These are phyloP conservation scores for Drosophila trapezifrons DNA, from an alignment of 1,140 invertebrate species.

Conservation along the genomic window DNA sequence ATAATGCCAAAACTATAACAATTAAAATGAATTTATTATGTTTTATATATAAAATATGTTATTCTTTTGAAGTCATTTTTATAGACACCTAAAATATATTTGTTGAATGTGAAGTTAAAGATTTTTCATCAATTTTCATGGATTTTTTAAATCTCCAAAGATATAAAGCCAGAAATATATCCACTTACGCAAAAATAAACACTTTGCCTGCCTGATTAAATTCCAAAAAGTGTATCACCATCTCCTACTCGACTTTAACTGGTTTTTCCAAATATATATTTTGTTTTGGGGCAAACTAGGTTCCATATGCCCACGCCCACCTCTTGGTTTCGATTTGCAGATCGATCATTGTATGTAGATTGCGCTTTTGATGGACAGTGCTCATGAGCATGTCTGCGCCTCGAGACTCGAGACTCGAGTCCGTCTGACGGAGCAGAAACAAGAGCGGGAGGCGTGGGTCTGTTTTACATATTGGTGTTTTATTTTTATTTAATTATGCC, in stretches of 20 bases:
- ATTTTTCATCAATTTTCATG: too few species aligned
- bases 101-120: too few species aligned
- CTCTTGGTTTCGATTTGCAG: constrained; percentile 23
- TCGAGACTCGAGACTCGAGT: too few species aligned
- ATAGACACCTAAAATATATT: too few species aligned
- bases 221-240: not conserved
- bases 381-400: constrained; percentile 47
- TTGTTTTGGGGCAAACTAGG: constrained; percentile 19
- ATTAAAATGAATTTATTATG: not conserved
- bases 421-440: not conserved
- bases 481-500: constrained; percentile 68
- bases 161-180: too few species aligned
- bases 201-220: not conserved
- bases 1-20: not conserved
- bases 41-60: not conserved
- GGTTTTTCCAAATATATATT: constrained; percentile 10
- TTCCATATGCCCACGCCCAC: constrained; percentile 54
- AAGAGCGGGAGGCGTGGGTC: constrained; percentile 47
- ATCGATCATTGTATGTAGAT: constrained; percentile 72
- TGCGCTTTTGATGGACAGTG: constrained; percentile 53
- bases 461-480: constrained; percentile 41
- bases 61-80: not conserved
- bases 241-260: constrained; percentile 1
- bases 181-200: too few species aligned
- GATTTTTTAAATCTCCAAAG: too few species aligned